A percentile compares a stretch with the other conserved stretches of the same genome.
Conservation (phyloP, 1,140 invertebrate species). For the Venturia canescens region DNA sequence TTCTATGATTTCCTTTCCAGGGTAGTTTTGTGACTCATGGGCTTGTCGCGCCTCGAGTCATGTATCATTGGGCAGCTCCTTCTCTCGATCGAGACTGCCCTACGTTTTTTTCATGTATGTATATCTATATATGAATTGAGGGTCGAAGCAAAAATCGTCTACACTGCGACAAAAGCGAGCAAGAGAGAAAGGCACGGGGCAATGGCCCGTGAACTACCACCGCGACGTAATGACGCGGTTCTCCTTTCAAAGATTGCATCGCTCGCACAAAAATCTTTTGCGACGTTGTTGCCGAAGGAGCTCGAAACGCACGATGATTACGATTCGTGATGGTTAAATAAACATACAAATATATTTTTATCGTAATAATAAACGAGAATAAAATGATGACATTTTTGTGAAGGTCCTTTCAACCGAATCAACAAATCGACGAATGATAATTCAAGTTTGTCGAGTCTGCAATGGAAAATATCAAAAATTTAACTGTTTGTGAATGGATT, state of each 20-base stretch:
- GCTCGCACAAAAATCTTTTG: conserved; percentile 72
- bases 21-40: conserved; percentile 62
- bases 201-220: conserved; percentile 76
- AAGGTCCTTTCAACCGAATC: too few relatives aligned
- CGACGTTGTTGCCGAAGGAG: conserved; percentile 9
- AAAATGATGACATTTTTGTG: too few relatives aligned
- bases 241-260: conserved; percentile 78
- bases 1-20: background rate
- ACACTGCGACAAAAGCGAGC: conserved; percentile 26
- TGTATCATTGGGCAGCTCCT: conserved; percentile 71
- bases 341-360: too few relatives aligned
- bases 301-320: conserved; percentile 45
- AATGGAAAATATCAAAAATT: too few relatives aligned
- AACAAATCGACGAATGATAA: background rate
- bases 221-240: conserved; percentile 76
- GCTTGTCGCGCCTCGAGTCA: conserved; percentile 71
- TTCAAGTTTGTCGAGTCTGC: background rate
- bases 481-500: too few relatives aligned
- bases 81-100: conserved; percentile 64
- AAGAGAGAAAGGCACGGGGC: conserved; percentile 60
- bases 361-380: too few relatives aligned
- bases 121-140: conserved; percentile 14
- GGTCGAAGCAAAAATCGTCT: conserved; percentile 31
- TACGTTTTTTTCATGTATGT: conserved; percentile 3
- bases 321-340: too few relatives aligned